Evolutionary conservation across 1,140 invertebrate genomes (phyloP), one percentile per base, ranked within the genome.

Genomic region (Saxidomus purpurata): DNA sequence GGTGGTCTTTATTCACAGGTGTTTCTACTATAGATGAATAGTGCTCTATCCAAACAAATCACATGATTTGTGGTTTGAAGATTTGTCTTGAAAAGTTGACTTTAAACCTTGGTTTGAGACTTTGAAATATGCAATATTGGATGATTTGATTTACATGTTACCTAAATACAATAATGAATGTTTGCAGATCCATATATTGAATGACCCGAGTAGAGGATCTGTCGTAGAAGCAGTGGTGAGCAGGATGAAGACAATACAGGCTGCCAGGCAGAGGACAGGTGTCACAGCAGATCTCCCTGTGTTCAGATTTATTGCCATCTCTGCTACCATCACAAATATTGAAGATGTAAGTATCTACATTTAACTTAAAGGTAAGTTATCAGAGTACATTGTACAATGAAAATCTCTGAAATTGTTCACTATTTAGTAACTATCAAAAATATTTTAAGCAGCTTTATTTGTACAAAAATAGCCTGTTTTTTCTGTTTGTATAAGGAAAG

Each of bases 201-300:
- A 97, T 94, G 97, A 98, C 91, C 96, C 97, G 89, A 94, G 93
- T 25, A 95, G 98, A 85, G 98, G 98, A 17, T 97, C 98, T 0
- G 97, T 97, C 31, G 95, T 98, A 69, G 98, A 98, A 96, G 97
- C 97, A 6, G 97, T 98, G 31, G 97, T 98, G 22, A 98, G 97
- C 90, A 95, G 97, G 77, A 97, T 98, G 97, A 98, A 98, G 95
- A 97, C 97, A 11, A 93, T 96, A 40, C 94, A 96, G 87, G 81
- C 93, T 38, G 93, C 93, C 13, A 80, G 89, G 81, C 61, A 77
- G 2, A 84, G 61, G 40, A 40, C 67, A 55, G 74, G 79, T 25
- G 69, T 4, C 28, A 59, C 83, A 13, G 49, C 49, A 43, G 15
- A 69, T 11, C 17, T 74, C 17, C 74, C 82, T 13, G 47, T 77